Evolutionary conservation across 64 coral and sea anemone genomes (phyloP), one percentile per base, ranked within the genome.

Genomic region (Trachythela sp.): DNA sequence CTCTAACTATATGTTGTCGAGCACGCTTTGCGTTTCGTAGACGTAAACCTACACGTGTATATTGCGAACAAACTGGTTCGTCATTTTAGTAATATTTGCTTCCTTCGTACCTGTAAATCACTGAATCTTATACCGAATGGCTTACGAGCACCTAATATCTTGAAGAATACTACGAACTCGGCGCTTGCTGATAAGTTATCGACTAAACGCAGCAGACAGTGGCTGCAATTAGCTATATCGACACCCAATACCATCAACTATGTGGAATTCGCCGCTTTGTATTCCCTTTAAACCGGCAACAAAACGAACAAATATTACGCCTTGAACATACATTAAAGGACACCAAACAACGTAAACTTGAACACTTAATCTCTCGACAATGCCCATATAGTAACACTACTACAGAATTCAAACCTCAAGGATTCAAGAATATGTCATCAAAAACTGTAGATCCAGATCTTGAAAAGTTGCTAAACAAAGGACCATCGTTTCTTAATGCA

Each of bases 401-500:
- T 39, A 17, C 17, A 85, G 2, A 2, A 6, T 31, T 26, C 40
- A n/a, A 14, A 15, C 83, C 83, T 13, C 83, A 85, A 45, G 41
- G 83, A 41, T 48, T 85, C 29, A 85, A 13, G 0, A 85, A 49
- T 24, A 39, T 85, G 15, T 85, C 83, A 45, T 85, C 83, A 41
- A 6, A 22, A 9, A n/a, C 40, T 18, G 6, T 85, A 45, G 83
- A 85, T 42, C 14, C 13, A 38, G 39, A 85, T 9, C 9, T 85
- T 43, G 48, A n/a, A n/a, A 40, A 9, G 35, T 42, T 84, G 39
- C 83, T 84, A 5, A 84, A 84, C 11, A 84, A 84, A 43, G 83
- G 83, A 14, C 83, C 83, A 39, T 84, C 35, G 39, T 84, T 84
- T 43, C 31, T 84, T 43, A 84, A 84, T 84, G 83, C 83, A 9